Evolutionary conservation across 1,140 invertebrate species (phyloP).

Genomic region (Sitophilus oryzae): DNA sequence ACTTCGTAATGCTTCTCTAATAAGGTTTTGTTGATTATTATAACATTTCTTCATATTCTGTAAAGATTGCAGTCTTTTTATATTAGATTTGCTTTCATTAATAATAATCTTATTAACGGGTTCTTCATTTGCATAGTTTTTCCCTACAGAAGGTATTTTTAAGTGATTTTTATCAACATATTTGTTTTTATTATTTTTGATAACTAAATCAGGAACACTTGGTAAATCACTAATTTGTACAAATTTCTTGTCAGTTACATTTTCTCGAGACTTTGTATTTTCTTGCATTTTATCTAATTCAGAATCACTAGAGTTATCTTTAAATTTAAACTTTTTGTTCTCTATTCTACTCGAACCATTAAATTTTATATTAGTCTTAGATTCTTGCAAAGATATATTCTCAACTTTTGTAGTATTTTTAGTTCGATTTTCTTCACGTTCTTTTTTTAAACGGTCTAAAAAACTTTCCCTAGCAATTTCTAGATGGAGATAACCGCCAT

Average conservation of each 20-base stretch:
- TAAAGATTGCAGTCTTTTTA: constrained; percentile 54
- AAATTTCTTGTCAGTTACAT: constrained; percentile 3
- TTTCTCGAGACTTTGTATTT: constrained; percentile 3
- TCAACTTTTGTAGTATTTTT: background rate
- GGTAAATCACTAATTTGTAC: constrained; percentile 8
- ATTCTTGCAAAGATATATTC: background rate
- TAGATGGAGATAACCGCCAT: constrained; percentile 34
- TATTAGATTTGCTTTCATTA: constrained; percentile 42
- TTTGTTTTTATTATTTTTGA: constrained; percentile 30
- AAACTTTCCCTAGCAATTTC: constrained; percentile 43
- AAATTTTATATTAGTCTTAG: too few relatives aligned
- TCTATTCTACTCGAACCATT: too few relatives aligned
- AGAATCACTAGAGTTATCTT: background rate
- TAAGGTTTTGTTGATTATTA: constrained; percentile 50
- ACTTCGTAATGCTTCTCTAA: constrained; percentile 50
- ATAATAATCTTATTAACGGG: constrained; percentile 11
- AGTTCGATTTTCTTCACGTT: constrained; percentile 30
- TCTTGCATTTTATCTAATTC: background rate
- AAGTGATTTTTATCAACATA: constrained; percentile 5
- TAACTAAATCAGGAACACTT: constrained; percentile 26
- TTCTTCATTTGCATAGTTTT: constrained; percentile 20
- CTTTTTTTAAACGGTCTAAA: constrained; percentile 41
- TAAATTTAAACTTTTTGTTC: constrained; percentile 6
- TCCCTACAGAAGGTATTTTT: constrained; percentile 25
- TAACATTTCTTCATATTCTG: constrained; percentile 51